These are phyloP conservation scores for Jaculus jaculus DNA, from an alignment of 2,113 vertebrate genomes.

Conservation along the genomic window DNA sequence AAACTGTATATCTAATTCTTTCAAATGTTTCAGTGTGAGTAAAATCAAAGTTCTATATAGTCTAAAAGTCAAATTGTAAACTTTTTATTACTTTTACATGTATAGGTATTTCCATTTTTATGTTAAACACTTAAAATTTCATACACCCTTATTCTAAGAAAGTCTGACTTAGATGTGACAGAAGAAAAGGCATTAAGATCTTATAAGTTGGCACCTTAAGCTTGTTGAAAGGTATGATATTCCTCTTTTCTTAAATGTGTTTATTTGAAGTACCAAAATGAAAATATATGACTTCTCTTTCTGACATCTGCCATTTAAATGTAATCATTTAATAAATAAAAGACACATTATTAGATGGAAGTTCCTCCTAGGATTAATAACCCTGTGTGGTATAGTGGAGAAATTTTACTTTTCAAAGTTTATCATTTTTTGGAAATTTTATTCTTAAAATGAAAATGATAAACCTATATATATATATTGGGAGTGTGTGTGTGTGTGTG, in stretches of 20 bases:
- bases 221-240: not conserved
- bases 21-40: not conserved
- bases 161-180: not conserved
- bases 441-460: not conserved
- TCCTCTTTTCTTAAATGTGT: not conserved
- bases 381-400: not conserved
- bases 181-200: not conserved
- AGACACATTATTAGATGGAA: not conserved
- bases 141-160: not conserved
- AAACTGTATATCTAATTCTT: not conserved
- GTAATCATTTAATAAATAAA: conserved; percentile 12
- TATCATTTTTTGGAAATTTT: not conserved
- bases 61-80: not conserved
- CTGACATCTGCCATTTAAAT: not conserved
- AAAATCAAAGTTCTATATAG: not conserved
- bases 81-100: conserved; percentile 11
- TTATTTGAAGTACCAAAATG: not conserved
- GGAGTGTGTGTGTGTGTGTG: too few species aligned
- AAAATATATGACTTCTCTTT: not conserved
- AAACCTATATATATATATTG: not conserved
- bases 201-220: not conserved
- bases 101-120: not conserved
- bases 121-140: not conserved
- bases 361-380: not conserved
- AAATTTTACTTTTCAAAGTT: conserved; percentile 32